Conservation (phyloP, 2,797 vertebrate genomes). For the Australoheros facetus region DNA sequence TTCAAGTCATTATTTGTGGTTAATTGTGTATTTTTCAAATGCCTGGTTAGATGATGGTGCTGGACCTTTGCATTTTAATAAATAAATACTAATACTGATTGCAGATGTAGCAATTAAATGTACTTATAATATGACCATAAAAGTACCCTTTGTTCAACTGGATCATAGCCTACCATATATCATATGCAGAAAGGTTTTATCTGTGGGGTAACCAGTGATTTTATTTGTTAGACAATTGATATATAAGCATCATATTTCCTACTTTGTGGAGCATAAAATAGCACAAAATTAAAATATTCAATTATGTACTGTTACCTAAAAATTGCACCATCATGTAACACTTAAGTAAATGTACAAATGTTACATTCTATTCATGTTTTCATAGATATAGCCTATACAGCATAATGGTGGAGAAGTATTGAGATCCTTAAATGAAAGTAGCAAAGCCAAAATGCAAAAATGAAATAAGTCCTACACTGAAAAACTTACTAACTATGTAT, state of each 20-base stretch:
- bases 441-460: background rate
- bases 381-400: background rate
- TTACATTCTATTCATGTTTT: background rate
- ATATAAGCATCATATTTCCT: background rate
- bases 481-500: background rate
- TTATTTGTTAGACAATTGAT: background rate
- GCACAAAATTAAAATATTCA: background rate
- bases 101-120: background rate
- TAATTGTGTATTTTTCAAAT: background rate
- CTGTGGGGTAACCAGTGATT: background rate
- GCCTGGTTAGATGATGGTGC: background rate
- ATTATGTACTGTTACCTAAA: background rate
- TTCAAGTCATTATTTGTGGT: conserved; percentile 2
- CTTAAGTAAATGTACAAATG: background rate
- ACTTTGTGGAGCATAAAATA: background rate
- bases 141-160: background rate
- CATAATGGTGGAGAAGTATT: background rate
- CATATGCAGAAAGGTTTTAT: background rate
- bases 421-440: background rate
- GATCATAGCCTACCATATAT: background rate
- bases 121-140: background rate
- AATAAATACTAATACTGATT: background rate
- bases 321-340: background rate
- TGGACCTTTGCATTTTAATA: background rate
- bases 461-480: background rate